Evolutionary conservation across 2,797 vertebrate genomes (phyloP).

Genomic region (Lepus townsendii): DNA sequence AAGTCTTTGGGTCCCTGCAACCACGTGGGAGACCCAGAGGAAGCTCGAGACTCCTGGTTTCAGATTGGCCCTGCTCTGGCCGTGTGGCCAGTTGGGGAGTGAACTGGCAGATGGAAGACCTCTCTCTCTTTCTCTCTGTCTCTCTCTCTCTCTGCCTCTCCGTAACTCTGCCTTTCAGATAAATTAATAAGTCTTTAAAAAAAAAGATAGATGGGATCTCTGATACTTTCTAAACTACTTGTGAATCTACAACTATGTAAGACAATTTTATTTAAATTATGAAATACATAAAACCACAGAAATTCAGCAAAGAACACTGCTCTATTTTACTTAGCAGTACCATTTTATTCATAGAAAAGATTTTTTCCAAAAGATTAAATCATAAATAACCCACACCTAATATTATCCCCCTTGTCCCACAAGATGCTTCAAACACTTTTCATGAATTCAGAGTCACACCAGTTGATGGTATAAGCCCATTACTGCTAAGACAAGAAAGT

Average conservation of each 20-base stretch:
- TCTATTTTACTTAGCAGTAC: conserved; percentile 49
- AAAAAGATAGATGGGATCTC: neutral
- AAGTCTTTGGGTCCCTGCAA: too few species aligned
- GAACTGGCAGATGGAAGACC: too few species aligned
- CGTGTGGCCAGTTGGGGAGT: too few species aligned
- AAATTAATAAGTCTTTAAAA: too few species aligned
- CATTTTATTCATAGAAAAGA: conserved; percentile 28
- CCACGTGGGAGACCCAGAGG: too few species aligned
- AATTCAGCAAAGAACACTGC: neutral
- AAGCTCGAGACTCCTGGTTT: too few species aligned
- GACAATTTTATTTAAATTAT: neutral
- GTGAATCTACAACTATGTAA: conserved; percentile 8
- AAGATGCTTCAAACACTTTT: neutral
- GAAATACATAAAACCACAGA: neutral
- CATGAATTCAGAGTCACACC: conserved; percentile 34
- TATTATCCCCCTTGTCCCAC: neutral
- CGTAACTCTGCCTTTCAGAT: too few species aligned
- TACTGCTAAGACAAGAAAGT: neutral
- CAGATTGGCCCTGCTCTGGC: too few species aligned
- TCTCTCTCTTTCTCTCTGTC: too few species aligned
- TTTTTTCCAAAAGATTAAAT: conserved; percentile 47
- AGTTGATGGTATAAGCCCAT: neutral
- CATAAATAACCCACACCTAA: conserved; percentile 49
- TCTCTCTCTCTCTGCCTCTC: too few species aligned
- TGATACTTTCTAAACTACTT: conserved; percentile 3